Evolutionary conservation across 2,113 vertebrate species (phyloP).

Genomic region (Poeciliopsis turrubarensis): DNA sequence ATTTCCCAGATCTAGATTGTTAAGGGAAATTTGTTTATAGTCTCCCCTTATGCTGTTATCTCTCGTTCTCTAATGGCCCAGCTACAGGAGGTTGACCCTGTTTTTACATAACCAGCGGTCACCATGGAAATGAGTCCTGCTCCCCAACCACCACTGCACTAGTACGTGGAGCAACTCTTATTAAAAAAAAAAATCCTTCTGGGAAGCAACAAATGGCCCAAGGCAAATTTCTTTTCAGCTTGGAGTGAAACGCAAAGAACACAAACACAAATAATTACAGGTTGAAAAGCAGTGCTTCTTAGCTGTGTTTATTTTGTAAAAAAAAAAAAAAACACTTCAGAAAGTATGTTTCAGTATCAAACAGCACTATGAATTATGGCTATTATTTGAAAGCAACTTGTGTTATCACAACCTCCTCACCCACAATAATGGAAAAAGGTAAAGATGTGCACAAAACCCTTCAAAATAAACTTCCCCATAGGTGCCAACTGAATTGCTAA

Average conservation of each 20-base stretch:
- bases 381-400: constrained; percentile 23
- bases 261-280: constrained; percentile 33
- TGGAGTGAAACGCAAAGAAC: constrained; percentile 37
- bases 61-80: constrained; percentile 45
- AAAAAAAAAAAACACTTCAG: constrained; percentile 11
- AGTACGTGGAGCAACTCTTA: constrained; percentile 37
- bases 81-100: constrained; percentile 51
- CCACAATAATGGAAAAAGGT: not conserved
- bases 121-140: constrained; percentile 62
- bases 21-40: constrained; percentile 37
- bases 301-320: constrained; percentile 53
- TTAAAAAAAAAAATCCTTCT: constrained; percentile 34
- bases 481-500: not conserved
- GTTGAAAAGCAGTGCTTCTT: constrained; percentile 28
- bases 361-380: not conserved
- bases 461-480: not conserved
- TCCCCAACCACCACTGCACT: constrained; percentile 3
- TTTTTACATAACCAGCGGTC: constrained; percentile 68
- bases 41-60: constrained; percentile 40
- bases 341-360: not conserved
- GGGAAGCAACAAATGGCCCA: constrained; percentile 53
- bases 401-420: not conserved
- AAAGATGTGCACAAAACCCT: not conserved
- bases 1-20: constrained; percentile 32
- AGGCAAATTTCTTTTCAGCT: constrained; percentile 23